A percentile compares a stretch with the other conserved stretches of the same genome.
phyloP scores from a whole-genome alignment of 2,113 vertebrate genomes.

The Tyrannus savana region DNA sequence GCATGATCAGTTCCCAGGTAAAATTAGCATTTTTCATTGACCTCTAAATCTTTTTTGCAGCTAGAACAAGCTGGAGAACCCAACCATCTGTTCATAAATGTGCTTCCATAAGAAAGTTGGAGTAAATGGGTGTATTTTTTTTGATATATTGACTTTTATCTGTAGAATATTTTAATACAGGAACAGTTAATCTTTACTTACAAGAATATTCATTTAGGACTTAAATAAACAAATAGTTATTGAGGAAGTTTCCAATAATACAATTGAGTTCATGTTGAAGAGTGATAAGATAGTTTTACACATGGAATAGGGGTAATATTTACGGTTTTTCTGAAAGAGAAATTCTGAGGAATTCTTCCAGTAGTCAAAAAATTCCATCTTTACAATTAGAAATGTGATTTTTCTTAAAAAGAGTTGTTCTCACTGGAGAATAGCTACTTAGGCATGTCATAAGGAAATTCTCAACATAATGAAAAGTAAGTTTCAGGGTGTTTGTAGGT shows the following conservation, averaged over 20 bases:
- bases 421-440: neutral
- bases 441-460: neutral
- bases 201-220: neutral
- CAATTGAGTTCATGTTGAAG: neutral
- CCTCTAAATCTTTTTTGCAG: neutral
- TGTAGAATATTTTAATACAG: neutral
- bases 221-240: neutral
- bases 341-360: neutral
- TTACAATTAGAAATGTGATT: neutral
- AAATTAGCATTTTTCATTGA: neutral
- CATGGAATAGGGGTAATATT: neutral
- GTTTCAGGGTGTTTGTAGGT: neutral
- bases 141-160: neutral
- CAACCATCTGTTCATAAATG: neutral
- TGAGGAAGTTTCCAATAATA: neutral
- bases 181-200: neutral
- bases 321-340: neutral
- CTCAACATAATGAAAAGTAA: neutral
- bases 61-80: neutral
- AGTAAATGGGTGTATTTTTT: neutral
- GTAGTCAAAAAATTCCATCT: neutral
- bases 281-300: neutral
- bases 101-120: neutral
- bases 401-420: neutral
- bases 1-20: constrained; percentile 93